These are phyloP conservation scores for Microtus ochrogaster DNA, from an alignment of 2,113 vertebrate species.

Conservation along the genomic window DNA sequence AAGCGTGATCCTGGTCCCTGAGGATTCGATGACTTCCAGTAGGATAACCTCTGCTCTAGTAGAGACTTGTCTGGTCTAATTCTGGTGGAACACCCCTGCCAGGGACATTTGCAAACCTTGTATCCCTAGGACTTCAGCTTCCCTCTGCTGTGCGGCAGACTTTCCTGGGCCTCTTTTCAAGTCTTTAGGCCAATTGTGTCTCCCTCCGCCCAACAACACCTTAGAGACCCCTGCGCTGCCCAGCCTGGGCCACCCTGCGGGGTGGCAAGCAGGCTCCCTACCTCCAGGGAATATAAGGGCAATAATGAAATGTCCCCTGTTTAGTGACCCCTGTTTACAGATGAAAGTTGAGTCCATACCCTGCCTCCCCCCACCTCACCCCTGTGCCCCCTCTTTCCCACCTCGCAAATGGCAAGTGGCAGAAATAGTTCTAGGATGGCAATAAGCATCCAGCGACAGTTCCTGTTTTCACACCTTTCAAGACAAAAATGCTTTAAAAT, in stretches of 20 bases:
- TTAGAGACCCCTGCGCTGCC: background rate
- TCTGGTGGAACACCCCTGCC: background rate
- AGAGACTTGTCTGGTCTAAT: background rate
- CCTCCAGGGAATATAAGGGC: conserved; percentile 69
- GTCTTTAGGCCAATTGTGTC: background rate
- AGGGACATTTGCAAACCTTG: background rate
- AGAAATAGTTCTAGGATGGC: conserved; percentile 65
- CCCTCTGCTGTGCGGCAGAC: background rate
- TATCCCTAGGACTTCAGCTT: background rate
- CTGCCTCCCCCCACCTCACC: conserved; percentile 7
- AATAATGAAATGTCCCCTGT: conserved; percentile 75
- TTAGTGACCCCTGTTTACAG: conserved; percentile 73
- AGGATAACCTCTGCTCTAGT: background rate
- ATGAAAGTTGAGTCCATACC: conserved; percentile 75
- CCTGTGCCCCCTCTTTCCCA: background rate
- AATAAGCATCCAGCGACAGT: conserved; percentile 60
- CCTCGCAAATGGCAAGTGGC: conserved; percentile 68
- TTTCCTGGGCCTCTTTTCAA: conserved; percentile 29
- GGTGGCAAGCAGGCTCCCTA: conserved; percentile 57
- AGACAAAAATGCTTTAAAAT: conserved; percentile 39
- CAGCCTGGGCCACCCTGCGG: conserved; percentile 21
- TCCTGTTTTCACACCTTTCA: conserved; percentile 62
- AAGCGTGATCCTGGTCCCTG: background rate
- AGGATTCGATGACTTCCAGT: background rate
- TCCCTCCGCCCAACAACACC: conserved; percentile 7